Conservation (phyloP, 2,113 vertebrate species). For the Labrus mixtus region DNA sequence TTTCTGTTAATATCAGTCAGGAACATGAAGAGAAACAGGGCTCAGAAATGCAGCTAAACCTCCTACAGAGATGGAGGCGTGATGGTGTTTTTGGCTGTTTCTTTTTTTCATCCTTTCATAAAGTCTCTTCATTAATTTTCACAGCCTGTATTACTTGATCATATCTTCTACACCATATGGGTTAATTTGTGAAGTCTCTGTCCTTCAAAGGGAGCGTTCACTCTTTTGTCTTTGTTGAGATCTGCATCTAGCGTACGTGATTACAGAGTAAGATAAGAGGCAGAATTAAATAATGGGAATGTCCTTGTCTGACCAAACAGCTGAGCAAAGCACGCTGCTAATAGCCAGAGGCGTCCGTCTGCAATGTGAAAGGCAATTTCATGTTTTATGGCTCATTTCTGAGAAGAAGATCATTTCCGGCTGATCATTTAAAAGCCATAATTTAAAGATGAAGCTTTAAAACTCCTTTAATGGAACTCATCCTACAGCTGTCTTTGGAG, state of each 20-base stretch:
- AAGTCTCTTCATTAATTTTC: background rate
- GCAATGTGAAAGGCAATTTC: slow-evolving; percentile 34
- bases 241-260: slow-evolving; percentile 46
- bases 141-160: background rate
- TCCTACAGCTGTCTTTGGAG: slow-evolving; percentile 30
- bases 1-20: slow-evolving; percentile 30
- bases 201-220: slow-evolving; percentile 42
- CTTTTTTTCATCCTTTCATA: background rate
- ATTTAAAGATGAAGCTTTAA: slow-evolving; percentile 48
- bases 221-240: slow-evolving; percentile 48
- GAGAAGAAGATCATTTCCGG: slow-evolving; percentile 18
- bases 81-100: background rate
- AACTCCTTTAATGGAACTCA: slow-evolving; percentile 28
- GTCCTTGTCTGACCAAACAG: slow-evolving; percentile 50
- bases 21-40: slow-evolving; percentile 8
- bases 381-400: slow-evolving; percentile 50
- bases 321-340: slow-evolving; percentile 9
- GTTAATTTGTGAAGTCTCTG: slow-evolving; percentile 24
- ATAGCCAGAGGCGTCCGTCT: slow-evolving; percentile 37
- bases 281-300: slow-evolving; percentile 51
- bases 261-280: slow-evolving; percentile 39
- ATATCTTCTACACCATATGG: slow-evolving; percentile 1
- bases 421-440: slow-evolving; percentile 50
- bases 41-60: slow-evolving; percentile 2
- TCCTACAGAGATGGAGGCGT: background rate